Base-by-base conservation (phyloP, 1,140 invertebrate species). In the Trichonephila inaurata region DNA sequence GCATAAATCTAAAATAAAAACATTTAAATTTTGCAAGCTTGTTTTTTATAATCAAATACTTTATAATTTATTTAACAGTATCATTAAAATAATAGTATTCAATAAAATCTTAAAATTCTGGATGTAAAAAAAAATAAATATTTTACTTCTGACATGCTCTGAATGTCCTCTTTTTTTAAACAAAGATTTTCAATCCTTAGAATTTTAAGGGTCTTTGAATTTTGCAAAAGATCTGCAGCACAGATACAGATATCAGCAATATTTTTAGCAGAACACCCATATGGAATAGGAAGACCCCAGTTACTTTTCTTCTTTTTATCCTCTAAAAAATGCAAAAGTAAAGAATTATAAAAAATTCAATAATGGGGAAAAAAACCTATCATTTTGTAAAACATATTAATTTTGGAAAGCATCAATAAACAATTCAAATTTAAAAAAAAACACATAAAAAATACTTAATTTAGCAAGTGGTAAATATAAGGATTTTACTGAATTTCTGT, bases 121-220 rank as follows among this genome's bases (percentile, higher is more conserved):
- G 61, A 40, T 44, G 33, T 16, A 64, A 72, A n/a, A 40, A 16
- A 83, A 40, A 33, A 58, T 18, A 51, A 77, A 33, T 24, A 24
- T 28, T 24, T 83, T 72, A 92, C 91, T 21, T 87, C 51, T 28
- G 82, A 24, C 8, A 92, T 40, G 16, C 12, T 33, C 12, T 40
- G n/a, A 10, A 66, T 51, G 72, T 92, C 91, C 61, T 92, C 64
- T 24, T 33, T 18, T 21, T 16, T 69, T n/a, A 92, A 69, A 21
- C 28, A 24, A 40, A 92, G 64, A 61, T 92, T 92, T 72, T 92
- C 91, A 21, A 92, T 33, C 44, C 18, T 69, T 61, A 92, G 58
- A 6, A 12, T 10, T 61, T 72, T 44, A 12, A 92, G 69, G 18
- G 61, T 40, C 12, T 72, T 28, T 2, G 91, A 92, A 21, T 8